A percentile compares a stretch with the other conserved stretches of the same genome.
These are phyloP conservation scores for Macrostomum lignano DNA, from an alignment of 1,140 invertebrate species.

Conservation along the genomic window DNA sequence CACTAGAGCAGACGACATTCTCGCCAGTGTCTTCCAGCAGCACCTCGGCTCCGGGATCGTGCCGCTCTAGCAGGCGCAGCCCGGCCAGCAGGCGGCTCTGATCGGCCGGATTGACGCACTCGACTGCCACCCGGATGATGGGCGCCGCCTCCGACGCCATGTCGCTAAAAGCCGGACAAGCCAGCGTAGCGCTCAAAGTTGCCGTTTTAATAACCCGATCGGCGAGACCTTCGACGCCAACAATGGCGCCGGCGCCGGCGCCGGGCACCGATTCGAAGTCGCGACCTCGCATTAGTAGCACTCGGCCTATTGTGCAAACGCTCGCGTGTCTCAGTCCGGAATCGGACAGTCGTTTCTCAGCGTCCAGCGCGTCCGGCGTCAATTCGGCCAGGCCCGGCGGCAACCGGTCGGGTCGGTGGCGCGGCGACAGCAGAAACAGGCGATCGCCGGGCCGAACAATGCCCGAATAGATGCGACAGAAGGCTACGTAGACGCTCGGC, in stretches of 20 bases:
- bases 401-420: constrained; percentile 76
- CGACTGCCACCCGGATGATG: constrained; percentile 72
- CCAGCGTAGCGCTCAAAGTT: constrained; percentile 50
- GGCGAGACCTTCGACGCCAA: constrained; percentile 59
- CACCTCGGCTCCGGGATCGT: constrained; percentile 65
- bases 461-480: constrained; percentile 72
- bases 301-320: too few relatives aligned
- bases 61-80: constrained; percentile 52
- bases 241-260: too few relatives aligned
- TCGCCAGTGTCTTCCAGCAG: constrained; percentile 72
- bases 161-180: constrained; percentile 63
- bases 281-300: too few relatives aligned
- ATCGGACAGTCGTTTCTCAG: neutral
- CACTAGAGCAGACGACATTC: constrained; percentile 72
- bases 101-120: too few relatives aligned
- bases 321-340: neutral
- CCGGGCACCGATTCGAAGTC: too few relatives aligned
- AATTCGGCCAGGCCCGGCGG: too few relatives aligned
- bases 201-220: constrained; percentile 60
- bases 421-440: constrained; percentile 54
- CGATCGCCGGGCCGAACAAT: constrained; percentile 44
- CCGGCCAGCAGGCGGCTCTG: constrained; percentile 38
- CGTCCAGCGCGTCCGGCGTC: too few relatives aligned
- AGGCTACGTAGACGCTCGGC: constrained; percentile 66
- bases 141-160: constrained; percentile 47